Conservation (phyloP, 2,113 vertebrate species). For the Thomomys bottae region DNA sequence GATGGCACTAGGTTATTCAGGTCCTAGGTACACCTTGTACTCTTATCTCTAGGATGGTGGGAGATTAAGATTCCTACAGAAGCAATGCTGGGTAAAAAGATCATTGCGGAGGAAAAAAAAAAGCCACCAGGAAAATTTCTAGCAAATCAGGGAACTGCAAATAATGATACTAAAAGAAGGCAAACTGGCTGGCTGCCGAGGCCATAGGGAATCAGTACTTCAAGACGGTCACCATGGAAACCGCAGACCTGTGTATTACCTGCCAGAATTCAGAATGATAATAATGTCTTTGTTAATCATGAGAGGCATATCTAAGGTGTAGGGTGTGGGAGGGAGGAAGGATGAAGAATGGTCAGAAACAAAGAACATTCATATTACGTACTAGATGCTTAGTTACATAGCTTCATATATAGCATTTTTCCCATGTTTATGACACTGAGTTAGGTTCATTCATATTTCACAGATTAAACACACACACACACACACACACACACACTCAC, state of each 20-base stretch:
- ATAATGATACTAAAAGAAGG: not conserved
- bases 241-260: not conserved
- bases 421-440: not conserved
- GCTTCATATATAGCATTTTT: not conserved
- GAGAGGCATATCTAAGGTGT: too few species aligned
- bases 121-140: not conserved
- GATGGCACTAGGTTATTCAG: not conserved
- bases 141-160: not conserved
- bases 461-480: too few species aligned
- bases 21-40: not conserved
- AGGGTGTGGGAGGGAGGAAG: fast-evolving
- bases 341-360: not conserved
- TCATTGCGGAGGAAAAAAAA: not conserved
- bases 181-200: not conserved
- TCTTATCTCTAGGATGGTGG: not conserved
- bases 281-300: not conserved
- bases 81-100: not conserved
- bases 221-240: not conserved
- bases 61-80: not conserved
- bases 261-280: not conserved
- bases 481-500: too few species aligned
- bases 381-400: not conserved
- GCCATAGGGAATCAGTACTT: not conserved
- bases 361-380: not conserved
- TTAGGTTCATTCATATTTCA: not conserved